These are phyloP conservation scores for Cheilosia grossa DNA, from an alignment of 2,888 invertebrate genomes.

Conservation along the genomic window DNA sequence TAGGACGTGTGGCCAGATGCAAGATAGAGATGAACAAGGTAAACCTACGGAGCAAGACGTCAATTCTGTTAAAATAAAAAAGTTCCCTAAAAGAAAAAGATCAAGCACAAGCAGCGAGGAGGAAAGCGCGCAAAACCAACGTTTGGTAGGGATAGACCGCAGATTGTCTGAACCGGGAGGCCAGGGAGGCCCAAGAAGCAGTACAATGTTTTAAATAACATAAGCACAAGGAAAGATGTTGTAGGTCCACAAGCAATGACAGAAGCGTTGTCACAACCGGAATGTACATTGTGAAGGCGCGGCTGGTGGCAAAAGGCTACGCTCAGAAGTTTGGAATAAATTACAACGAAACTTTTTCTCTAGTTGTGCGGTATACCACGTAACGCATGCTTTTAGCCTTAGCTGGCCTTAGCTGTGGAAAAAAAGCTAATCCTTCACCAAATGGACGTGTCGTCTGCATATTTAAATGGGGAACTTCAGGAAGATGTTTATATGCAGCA, in stretches of 20 bases:
- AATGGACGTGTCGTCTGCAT: slow-evolving; percentile 74
- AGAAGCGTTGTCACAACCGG: slow-evolving; percentile 10
- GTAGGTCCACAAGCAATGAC: slow-evolving; percentile 18
- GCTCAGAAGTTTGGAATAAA: slow-evolving; percentile 55
- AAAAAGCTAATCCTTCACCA: slow-evolving; percentile 70
- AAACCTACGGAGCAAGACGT: too few relatives aligned
- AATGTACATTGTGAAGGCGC: slow-evolving; percentile 22
- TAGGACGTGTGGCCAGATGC: too few relatives aligned
- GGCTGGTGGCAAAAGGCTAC: slow-evolving; percentile 71
- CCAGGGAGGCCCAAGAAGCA: neutral
- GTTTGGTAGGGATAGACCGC: neutral
- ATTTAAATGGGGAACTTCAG: slow-evolving; percentile 71
- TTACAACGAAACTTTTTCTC: slow-evolving; percentile 71
- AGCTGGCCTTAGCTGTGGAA: slow-evolving; percentile 71
- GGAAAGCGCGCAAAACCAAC: neutral
- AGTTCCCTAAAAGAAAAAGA: neutral
- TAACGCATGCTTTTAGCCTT: slow-evolving; percentile 65
- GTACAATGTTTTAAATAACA: neutral
- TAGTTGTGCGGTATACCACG: slow-evolving; percentile 63
- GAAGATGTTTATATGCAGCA: slow-evolving; percentile 74
- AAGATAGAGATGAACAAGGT: too few relatives aligned
- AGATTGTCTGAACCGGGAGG: neutral
- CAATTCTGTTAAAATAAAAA: neutral
- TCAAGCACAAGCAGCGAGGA: slow-evolving; percentile 7
- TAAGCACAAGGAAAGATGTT: neutral